Conservation (phyloP, 2,113 vertebrate genomes). For the Poicephalus meyeri region DNA sequence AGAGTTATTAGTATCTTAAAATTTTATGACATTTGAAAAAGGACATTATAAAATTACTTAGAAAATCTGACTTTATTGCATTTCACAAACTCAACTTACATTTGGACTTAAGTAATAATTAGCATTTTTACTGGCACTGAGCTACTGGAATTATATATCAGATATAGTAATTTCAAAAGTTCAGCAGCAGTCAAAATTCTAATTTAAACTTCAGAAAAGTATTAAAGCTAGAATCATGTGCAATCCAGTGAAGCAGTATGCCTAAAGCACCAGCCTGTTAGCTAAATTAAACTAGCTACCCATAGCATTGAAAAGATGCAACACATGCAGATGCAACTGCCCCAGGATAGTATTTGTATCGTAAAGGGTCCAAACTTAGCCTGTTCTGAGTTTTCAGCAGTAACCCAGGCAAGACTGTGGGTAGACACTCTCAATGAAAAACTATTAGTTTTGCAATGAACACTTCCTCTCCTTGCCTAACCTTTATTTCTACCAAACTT, state of each 20-base stretch:
- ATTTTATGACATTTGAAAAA: conserved; percentile 66
- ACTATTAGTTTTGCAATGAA: neutral
- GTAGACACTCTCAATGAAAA: neutral
- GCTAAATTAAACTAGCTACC: neutral
- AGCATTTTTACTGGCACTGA: conserved; percentile 50
- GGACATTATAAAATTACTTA: conserved; percentile 45
- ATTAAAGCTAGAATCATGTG: neutral
- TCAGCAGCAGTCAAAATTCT: conserved; percentile 52
- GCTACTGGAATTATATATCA: conserved; percentile 50
- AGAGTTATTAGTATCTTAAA: conserved; percentile 65
- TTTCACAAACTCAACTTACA: conserved; percentile 52
- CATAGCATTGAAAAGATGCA: neutral
- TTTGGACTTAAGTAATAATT: conserved; percentile 60
- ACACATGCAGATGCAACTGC: neutral
- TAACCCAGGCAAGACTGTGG: neutral
- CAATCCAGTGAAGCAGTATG: neutral
- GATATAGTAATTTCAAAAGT: conserved; percentile 60
- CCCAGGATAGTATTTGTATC: neutral
- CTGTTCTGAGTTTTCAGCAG: neutral
- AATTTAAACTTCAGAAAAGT: conserved; percentile 62
- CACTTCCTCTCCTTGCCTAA: neutral
- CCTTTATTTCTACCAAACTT: neutral
- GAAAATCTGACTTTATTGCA: conserved; percentile 63
- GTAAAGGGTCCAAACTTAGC: neutral
- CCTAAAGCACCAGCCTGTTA: neutral